phyloP scores from a whole-genome alignment of 2,113 vertebrate species.

The Mionectes macconnelli region DNA sequence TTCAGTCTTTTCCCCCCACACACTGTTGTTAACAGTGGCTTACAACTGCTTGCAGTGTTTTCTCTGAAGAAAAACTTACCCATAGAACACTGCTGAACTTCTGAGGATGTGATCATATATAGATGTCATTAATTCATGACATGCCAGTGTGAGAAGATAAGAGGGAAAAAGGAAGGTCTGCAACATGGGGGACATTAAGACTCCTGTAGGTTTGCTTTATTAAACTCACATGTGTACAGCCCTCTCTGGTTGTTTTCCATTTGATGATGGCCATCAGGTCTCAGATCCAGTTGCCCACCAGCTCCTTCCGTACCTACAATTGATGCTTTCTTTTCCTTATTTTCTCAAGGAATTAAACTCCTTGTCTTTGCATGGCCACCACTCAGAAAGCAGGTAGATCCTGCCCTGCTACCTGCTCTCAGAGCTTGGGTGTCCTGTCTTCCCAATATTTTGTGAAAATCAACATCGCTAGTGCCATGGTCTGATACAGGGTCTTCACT shows the following conservation, averaged over 20 bases:
- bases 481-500: neutral
- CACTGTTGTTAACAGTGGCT: rapidly evolving
- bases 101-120: neutral
- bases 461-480: neutral
- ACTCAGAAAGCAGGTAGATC: neutral
- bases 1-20: neutral
- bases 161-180: neutral
- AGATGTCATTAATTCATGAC: neutral
- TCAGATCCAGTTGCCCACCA: neutral
- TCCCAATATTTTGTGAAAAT: neutral
- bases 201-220: neutral
- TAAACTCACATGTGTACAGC: neutral
- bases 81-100: neutral
- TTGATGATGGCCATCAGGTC: neutral
- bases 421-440: neutral
- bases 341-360: neutral
- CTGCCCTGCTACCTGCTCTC: neutral
- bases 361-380: neutral
- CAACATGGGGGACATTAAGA: rapidly evolving
- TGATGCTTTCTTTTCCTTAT: neutral
- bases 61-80: neutral
- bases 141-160: neutral
- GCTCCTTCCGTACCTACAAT: neutral
- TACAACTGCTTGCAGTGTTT: neutral
- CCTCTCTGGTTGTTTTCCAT: neutral